Evolutionary conservation across 2,888 invertebrate genomes (phyloP).

Genomic region (Drosophila buzzatii): DNA sequence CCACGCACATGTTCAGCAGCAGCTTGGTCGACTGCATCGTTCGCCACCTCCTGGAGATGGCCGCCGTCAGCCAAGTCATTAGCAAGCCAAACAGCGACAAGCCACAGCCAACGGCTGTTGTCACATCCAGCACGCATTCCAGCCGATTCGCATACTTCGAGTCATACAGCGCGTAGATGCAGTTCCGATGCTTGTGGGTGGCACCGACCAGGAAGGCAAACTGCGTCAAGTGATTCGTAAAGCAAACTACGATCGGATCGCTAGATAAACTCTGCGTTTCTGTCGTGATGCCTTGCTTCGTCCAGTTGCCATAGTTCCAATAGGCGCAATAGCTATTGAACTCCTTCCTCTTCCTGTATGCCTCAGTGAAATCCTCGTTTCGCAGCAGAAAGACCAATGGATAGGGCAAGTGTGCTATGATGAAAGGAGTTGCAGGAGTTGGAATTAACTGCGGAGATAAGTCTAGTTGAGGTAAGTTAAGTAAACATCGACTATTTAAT

Average conservation of each 20-base stretch:
- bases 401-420: slow-evolving; percentile 14
- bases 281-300: slow-evolving; percentile 15
- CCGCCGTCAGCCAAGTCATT: slow-evolving; percentile 38
- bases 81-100: slow-evolving; percentile 36
- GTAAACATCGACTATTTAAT: not conserved
- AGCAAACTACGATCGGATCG: slow-evolving; percentile 32
- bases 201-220: slow-evolving; percentile 40
- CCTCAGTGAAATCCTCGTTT: not conserved
- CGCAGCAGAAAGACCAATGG: slow-evolving; percentile 21
- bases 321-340: slow-evolving; percentile 27
- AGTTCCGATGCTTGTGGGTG: slow-evolving; percentile 22
- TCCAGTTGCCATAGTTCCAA: slow-evolving; percentile 36
- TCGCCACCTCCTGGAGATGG: slow-evolving; percentile 24
- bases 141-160: not conserved
- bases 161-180: not conserved
- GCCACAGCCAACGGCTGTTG: slow-evolving; percentile 35
- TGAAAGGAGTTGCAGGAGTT: not conserved
- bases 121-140: slow-evolving; percentile 22
- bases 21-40: slow-evolving; percentile 14
- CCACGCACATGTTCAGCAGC: slow-evolving; percentile 24
- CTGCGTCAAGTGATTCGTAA: slow-evolving; percentile 35
- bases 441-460: not conserved
- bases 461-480: not conserved
- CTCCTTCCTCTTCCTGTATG: not conserved
- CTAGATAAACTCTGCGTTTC: not conserved